These are phyloP conservation scores for Aromia moschata DNA, from an alignment of 2,888 invertebrate genomes.

Conservation along the genomic window DNA sequence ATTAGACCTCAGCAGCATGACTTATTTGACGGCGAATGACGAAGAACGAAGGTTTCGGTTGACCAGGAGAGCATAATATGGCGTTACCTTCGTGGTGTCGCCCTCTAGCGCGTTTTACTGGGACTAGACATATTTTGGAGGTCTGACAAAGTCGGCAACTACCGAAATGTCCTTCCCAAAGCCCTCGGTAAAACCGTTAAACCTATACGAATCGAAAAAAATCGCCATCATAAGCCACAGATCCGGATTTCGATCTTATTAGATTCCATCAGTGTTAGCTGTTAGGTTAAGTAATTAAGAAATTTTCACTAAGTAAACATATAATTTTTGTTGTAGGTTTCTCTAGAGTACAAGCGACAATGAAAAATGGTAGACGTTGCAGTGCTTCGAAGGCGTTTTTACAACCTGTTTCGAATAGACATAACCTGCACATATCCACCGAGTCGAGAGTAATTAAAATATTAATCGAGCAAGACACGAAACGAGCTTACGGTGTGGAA, in stretches of 20 bases:
- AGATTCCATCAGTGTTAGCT: background rate
- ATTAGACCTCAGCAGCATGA: too few relatives aligned
- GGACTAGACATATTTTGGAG: too few relatives aligned
- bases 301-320: too few relatives aligned
- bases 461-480: conserved; percentile 70
- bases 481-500: conserved; percentile 73
- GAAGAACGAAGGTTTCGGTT: too few relatives aligned
- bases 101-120: too few relatives aligned
- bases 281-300: too few relatives aligned
- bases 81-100: too few relatives aligned
- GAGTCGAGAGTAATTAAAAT: conserved; percentile 75
- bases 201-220: background rate
- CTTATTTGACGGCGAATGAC: too few relatives aligned
- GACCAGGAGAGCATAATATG: too few relatives aligned
- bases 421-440: conserved; percentile 77
- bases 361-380: conserved; percentile 77
- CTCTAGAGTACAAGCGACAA: conserved; percentile 75
- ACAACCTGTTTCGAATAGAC: conserved; percentile 70
- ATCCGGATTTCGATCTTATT: background rate
- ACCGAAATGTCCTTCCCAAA: background rate
- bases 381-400: conserved; percentile 84
- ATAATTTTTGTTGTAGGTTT: conserved; percentile 65
- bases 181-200: background rate
- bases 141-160: too few relatives aligned
- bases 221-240: background rate